phyloP scores from a whole-genome alignment of 1,140 invertebrate species.

The Dicyema japonicum region DNA sequence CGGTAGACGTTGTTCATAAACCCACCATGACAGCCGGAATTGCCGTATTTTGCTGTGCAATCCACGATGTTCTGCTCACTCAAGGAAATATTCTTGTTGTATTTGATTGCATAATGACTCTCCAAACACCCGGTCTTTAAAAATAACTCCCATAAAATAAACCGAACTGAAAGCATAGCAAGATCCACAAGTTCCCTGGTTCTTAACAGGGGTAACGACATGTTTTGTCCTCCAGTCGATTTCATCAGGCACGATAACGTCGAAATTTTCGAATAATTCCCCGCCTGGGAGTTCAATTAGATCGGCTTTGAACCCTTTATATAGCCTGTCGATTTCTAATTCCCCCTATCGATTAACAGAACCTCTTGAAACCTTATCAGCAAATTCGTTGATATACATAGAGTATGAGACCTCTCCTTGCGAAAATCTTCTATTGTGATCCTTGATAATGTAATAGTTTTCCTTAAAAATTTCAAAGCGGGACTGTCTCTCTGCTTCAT shows the following conservation, averaged over 20 bases:
- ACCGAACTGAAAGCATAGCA: slow-evolving; percentile 12
- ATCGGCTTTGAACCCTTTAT: no score
- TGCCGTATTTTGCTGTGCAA: slow-evolving; percentile 23
- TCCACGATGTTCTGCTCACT: slow-evolving; percentile 79
- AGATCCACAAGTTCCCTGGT: slow-evolving; percentile 13
- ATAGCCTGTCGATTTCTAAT: no score
- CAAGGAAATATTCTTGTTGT: slow-evolving; percentile 41
- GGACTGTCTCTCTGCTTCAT: no score
- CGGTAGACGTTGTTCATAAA: slow-evolving; percentile 1
- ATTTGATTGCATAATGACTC: slow-evolving; percentile 53
- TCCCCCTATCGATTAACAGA: no score
- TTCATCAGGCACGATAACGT: slow-evolving; percentile 1
- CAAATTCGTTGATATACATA: slow-evolving; percentile 11
- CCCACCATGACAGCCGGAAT: slow-evolving; percentile 1
- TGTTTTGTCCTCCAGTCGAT: slow-evolving; percentile 11
- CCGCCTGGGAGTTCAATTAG: no score
- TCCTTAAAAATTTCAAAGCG: no score
- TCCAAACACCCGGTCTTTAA: slow-evolving; percentile 43
- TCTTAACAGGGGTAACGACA: slow-evolving; percentile 12
- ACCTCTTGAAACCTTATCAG: no score
- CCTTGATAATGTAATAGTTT: slow-evolving; percentile 9
- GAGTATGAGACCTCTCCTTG: slow-evolving; percentile 9
- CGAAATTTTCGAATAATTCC: no score
- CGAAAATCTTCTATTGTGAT: slow-evolving; percentile 9
- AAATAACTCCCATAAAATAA: slow-evolving; percentile 4